Base-by-base conservation (phyloP, 2,113 vertebrate genomes). In the Cyanoramphus novaezelandiae region DNA sequence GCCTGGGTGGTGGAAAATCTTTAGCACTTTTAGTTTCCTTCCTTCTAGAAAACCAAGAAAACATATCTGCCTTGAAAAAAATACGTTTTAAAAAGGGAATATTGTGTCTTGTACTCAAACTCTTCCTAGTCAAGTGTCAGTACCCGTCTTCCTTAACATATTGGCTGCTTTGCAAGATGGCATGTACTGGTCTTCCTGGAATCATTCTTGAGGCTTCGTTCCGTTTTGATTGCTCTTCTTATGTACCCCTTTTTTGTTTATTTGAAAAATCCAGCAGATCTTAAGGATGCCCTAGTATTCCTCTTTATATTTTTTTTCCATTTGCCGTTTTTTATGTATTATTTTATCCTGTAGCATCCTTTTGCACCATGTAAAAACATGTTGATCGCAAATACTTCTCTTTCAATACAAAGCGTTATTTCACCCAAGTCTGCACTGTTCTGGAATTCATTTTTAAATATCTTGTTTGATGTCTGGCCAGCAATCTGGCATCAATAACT, bases 231-330 rank as follows among this genome's bases (percentile, higher is more conserved):
- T 62, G 13, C 24, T 41, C 11, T 57, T 68, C 25, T 55, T 17
- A 19, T 1, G 2, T 75, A 31, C 9, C 31, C 7, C 3, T 37
- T 47, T 62, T 60, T 21, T 41, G 23, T 70, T 90, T 86, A 0
- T 1, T 11, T 81, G 16, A 59, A 82, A 83, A 81, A 44, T 63
- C 6, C 4, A 39, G 19, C 5, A 1, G 13, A 53, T 71, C 15
- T 53, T 44, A 3, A 3, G 43, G 57, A 7, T 71, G 28, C 17
- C 62, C 6, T 1, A 2, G 13, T 35, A 5, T 7, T 67, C 1
- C 29, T 49, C 20, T 31, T 46, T 10, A 2, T 31, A 10, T 20
- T 55, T 76, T 75, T 76, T 72, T 33, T 62, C 33, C 5, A 13
- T 47, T 75, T 71, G 11, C 2, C 9, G 2, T 57, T 46, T 82